phyloP scores from a whole-genome alignment of 2,797 vertebrate species.

The Hippocampus kuda region DNA sequence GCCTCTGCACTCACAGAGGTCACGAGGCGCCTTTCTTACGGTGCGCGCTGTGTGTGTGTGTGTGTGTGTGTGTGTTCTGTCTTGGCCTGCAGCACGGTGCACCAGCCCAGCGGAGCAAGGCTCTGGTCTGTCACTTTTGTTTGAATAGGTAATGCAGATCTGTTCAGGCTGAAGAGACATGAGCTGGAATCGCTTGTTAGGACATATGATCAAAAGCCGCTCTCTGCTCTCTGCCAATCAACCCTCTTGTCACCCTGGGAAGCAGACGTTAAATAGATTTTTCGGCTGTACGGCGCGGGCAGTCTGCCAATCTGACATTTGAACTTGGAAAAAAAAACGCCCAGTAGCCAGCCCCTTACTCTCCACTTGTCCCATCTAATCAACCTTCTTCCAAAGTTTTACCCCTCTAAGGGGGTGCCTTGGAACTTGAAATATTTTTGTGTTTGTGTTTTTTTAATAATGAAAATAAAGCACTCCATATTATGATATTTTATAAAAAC shows the following conservation, averaged over 20 bases:
- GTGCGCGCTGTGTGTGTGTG: constrained; percentile 15
- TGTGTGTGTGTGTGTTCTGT: constrained; percentile 32
- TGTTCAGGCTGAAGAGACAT: constrained; percentile 86
- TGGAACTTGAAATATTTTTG: neutral
- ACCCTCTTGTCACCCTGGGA: constrained; percentile 85
- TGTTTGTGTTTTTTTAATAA: too few relatives aligned
- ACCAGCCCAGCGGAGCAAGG: constrained; percentile 77
- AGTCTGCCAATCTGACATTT: constrained; percentile 85
- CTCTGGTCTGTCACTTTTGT: constrained; percentile 93
- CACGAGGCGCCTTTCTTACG: too few relatives aligned
- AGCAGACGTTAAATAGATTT: constrained; percentile 93
- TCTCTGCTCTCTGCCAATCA: constrained; percentile 94
- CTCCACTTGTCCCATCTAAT: constrained; percentile 58
- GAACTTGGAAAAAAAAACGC: constrained; percentile 73
- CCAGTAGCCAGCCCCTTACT: constrained; percentile 62
- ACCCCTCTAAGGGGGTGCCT: constrained; percentile 31
- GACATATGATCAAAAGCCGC: constrained; percentile 95
- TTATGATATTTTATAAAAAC: neutral
- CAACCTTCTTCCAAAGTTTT: constrained; percentile 60
- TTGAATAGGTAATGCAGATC: constrained; percentile 96
- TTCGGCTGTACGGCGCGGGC: constrained; percentile 74
- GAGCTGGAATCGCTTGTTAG: constrained; percentile 97
- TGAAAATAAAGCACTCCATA: neutral
- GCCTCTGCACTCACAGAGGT: too few relatives aligned
- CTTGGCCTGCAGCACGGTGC: constrained; percentile 71